A percentile compares a stretch with the other conserved stretches of the same genome.
phyloP scores from a whole-genome alignment of 2,797 vertebrate species.

The Nyctalus aviator region DNA sequence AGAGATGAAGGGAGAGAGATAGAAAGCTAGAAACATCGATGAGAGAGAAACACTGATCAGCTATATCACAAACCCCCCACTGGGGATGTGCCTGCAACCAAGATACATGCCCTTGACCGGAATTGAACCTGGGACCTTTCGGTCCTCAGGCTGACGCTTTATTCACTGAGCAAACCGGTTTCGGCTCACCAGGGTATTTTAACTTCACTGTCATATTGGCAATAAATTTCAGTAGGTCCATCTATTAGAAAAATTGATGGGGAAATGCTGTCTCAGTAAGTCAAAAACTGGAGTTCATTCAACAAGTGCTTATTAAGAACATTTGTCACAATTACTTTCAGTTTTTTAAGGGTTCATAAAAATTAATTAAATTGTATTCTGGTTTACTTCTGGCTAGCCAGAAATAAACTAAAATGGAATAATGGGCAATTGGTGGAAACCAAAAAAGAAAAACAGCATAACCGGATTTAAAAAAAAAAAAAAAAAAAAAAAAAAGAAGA shows the following conservation, averaged over 20 bases:
- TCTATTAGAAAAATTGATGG: background rate
- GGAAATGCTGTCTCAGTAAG: background rate
- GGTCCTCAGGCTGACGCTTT: no score
- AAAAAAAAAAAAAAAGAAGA: no score
- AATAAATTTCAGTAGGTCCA: background rate
- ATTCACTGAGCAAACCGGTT: no score
- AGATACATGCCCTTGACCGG: no score
- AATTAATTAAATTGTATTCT: background rate
- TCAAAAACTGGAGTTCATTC: background rate
- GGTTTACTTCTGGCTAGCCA: background rate
- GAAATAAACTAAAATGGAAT: background rate
- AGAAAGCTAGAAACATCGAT: no score
- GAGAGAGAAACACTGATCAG: no score
- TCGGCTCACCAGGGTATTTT: background rate
- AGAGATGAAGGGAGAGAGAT: no score
- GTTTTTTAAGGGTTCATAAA: conserved; percentile 3
- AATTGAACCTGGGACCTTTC: no score
- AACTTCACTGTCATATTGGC: background rate
- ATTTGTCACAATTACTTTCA: background rate
- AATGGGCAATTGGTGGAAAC: background rate
- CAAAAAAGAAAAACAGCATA: background rate
- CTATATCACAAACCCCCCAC: no score
- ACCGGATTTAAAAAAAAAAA: background rate
- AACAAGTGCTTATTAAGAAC: background rate
- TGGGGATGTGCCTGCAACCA: no score